Base-by-base conservation (phyloP, 2,113 vertebrate genomes). In the Etheostoma cragini region DNA sequence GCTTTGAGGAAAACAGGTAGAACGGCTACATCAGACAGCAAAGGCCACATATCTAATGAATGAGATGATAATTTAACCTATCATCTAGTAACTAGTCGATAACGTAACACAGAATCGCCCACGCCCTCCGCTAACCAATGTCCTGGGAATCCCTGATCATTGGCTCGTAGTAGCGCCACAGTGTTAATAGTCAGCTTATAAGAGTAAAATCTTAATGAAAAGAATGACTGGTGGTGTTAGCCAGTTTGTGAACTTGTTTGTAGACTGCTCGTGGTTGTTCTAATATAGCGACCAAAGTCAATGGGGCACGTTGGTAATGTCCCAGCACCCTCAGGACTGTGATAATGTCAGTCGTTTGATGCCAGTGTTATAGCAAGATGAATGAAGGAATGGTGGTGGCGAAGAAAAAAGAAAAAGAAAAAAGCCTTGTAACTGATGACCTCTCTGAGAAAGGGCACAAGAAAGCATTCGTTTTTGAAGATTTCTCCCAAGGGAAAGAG, bases 391-490 rank as follows among this genome's bases (percentile, higher is more conserved):
- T 81, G 69, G 69, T 52, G 73, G 69, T 64, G 70, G 82, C 68
- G 80, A 89, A 92, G 77, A 91, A 93, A 94, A 86, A 94, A 92
- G 87, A 78, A 94, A 92, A 87, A 78, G 2, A 93, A 87, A 80
- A 78, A 66, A 45, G 49, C 16, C 73, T 68, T 88, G 88, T 86
- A 84, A 76, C 65, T 42, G 80, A 72, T 90, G 84, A 91, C 80
- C 81, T 91, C 82, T 83, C 33, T 60, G 47, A 82, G 82, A 81
- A 84, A 88, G 74, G 86, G 78, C 76, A 15, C 0, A 21, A 66
- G 38, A 76, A 80, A 80, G 53, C 46, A 7, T n/a, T 38, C 13
- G 0, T 30, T 57, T 76, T 53, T 33, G 53, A 54, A 0, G 4
- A 24, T 19, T 49, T 84, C 54, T 64, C 67, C 52, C 45, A 22